These are phyloP conservation scores for Toxotes jaculatrix DNA, from an alignment of 2,113 vertebrate genomes.

Conservation along the genomic window DNA sequence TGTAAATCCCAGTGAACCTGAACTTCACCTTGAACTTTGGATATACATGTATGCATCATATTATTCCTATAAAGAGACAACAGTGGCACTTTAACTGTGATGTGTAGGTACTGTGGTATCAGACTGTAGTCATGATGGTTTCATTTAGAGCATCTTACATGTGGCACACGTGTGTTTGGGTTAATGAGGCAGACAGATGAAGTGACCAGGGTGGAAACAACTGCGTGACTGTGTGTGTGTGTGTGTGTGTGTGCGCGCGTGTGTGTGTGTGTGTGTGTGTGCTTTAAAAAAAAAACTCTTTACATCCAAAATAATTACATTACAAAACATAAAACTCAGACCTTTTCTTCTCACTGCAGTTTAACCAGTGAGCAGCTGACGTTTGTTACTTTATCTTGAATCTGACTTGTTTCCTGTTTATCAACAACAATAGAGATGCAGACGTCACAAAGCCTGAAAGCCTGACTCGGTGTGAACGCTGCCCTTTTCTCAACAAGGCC, in stretches of 20 bases:
- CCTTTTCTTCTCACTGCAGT: too few relatives aligned
- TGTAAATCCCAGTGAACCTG: background rate
- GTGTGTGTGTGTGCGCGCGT: too few relatives aligned
- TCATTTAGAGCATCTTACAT: background rate
- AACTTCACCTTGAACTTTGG: background rate
- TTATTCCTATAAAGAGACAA: background rate
- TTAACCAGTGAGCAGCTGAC: too few relatives aligned
- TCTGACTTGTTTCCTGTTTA: background rate
- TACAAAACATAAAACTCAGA: conserved; percentile 7
- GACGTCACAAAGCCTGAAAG: background rate
- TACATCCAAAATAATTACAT: background rate
- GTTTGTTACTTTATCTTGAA: background rate
- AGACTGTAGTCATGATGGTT: background rate
- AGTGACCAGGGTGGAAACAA: background rate
- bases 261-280: too few relatives aligned
- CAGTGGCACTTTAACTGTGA: background rate
- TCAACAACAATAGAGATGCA: background rate
- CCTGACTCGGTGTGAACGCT: background rate
- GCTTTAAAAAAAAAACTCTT: background rate
- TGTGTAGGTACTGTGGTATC: background rate
- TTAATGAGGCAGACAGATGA: conserved; percentile 9
- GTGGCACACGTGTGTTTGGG: background rate
- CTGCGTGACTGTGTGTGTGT: too few relatives aligned
- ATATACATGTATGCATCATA: background rate
- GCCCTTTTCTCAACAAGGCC: background rate